Base-by-base conservation (phyloP, 2,797 vertebrate genomes). In the Lacerta bilineata region DNA sequence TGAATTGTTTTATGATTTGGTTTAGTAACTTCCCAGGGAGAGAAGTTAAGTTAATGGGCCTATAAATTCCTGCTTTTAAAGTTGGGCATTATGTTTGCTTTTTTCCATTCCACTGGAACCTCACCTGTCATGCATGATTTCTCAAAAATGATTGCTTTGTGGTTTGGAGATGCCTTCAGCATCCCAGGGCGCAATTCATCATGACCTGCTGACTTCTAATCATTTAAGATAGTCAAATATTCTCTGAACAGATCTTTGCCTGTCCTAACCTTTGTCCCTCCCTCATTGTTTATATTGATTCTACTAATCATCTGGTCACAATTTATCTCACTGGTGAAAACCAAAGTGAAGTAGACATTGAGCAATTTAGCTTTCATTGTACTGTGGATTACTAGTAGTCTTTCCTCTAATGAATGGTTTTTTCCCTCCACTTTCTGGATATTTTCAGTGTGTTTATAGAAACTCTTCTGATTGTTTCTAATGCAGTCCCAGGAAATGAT, bases 161-260 rank as follows among this genome's bases (percentile, higher is more conserved):
- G 10, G 46, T 15, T 18, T 23, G 2, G 50, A 59, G 46, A 75
- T 17, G 41, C 41, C 29, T 50, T 69, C 11, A 2, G 85, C 85
- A 55, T 50, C 75, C 85, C 41, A 25, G 6, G 61, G n/a, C 9
- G 61, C 33, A 25, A 46, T 79, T 79, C 75, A 36, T 75, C 64
- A 50, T 5, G 23, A 79, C 64, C 85, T 36, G 29, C 41, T 43
- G 43, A 7, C 23, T 84, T 39, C 76, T 61, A 36, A n/a, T 69
- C 85, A 68, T 79, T 86, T 46, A 27, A 86, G 41, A 29, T 25
- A 68, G 59, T 78, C 84, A 78, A 68, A 86, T 46, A 86, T 46
- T 78, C 84, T 78, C 46, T 50, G 84, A 66, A 46, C 41, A 25
- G 39, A 46, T 78, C 39, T 78, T 78, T 86, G 17, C 59, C 39